Base-by-base conservation (phyloP, 1,140 invertebrate genomes). In the Drosophila suzukii region DNA sequence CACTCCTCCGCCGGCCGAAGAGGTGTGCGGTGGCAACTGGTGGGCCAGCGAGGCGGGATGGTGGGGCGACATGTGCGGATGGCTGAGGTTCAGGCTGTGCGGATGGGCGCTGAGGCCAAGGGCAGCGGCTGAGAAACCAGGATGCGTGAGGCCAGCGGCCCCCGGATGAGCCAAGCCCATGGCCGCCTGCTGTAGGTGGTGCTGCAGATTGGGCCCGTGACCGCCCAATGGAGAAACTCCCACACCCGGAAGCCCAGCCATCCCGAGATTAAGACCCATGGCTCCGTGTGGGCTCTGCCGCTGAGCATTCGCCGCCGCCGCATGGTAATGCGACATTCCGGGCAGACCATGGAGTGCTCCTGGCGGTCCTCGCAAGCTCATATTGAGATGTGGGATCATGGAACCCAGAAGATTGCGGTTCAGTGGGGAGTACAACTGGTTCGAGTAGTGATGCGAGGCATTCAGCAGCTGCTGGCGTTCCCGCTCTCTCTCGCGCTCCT, bases 61-160 rank as follows among this genome's bases (percentile, higher is more conserved):
- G 39, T 92, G 91, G 15, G 91, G 91, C 41, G 91, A 92, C 32
- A 92, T 91, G 46, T 92, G 91, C n/a, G 91, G 80, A 74, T 92
- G 91, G 12, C 83, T 85, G 50, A 92, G 50, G 75, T 91, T 92
- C 41, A 92, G 66, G 47, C 91, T 89, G 50, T 92, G 91, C 5
- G 90, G 91, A 65, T 92, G 81, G 10, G 91, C 71, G 0, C 86
- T 82, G 10, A 92, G 44, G 0, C 83, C 91, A 15, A 92, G 70
- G 6, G 82, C 88, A 0, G 88, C 86, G 0, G 82, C 88, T 11
- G 91, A 89, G 51, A 92, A 91, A 10, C 91, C 81, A 0, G 86
- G 91, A 81, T 92, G 91, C 8, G 82, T 58, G 0, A 91, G 67
- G 0, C 83, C 90, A 24, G 89, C 81, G 3, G 89, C 79, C 0